phyloP scores from a whole-genome alignment of 1,140 invertebrate species.

The Sycophila sp. region DNA sequence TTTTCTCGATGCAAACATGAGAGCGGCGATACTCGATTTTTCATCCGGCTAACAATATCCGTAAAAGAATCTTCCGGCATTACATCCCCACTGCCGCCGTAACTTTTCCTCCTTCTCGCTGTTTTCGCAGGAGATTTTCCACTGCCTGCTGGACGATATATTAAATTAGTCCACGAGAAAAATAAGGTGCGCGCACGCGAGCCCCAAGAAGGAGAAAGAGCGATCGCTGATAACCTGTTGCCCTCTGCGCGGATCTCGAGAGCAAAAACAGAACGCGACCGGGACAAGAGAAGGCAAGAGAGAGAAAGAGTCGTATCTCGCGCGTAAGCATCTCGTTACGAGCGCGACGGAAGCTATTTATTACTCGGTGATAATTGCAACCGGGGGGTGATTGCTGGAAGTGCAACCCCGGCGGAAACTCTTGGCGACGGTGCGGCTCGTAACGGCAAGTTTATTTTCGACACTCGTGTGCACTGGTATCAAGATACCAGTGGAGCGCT shows the following conservation, averaged over 20 bases:
- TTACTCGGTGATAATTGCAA: conserved; percentile 59
- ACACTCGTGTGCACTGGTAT: conserved; percentile 1
- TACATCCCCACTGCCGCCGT: not conserved
- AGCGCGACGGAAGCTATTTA: conserved; percentile 55
- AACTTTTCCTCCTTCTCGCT: not conserved
- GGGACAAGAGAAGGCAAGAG: not conserved
- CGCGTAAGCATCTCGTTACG: conserved; percentile 44
- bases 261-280: not conserved
- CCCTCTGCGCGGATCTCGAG: conserved; percentile 27
- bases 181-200: not conserved
- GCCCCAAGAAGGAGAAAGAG: not conserved
- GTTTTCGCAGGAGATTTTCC: conserved; percentile 16
- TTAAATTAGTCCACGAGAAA: conserved; percentile 15
- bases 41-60: too few species aligned
- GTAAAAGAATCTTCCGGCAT: not conserved
- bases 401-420: not conserved
- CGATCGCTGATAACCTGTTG: conserved; percentile 54
- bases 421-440: too few species aligned
- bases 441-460: conserved; percentile 5
- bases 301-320: not conserved
- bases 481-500: too few species aligned
- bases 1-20: too few species aligned
- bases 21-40: too few species aligned
- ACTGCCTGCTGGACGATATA: not conserved
- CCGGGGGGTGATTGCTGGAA: conserved; percentile 58